Conservation (phyloP, 2,888 invertebrate species). For the Mylabris sibirica region DNA sequence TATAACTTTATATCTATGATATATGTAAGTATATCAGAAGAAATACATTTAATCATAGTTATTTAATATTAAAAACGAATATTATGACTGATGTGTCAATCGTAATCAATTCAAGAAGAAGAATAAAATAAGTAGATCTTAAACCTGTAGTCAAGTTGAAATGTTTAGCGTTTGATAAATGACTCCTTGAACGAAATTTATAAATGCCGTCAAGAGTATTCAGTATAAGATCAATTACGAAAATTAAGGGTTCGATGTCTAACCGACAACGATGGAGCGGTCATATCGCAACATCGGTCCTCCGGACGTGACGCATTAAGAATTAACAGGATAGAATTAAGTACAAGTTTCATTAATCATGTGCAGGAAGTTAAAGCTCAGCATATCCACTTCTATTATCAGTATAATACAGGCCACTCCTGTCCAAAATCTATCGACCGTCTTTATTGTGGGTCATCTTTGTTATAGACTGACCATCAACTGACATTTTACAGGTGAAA, state of each 20-base stretch:
- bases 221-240: constrained; percentile 52
- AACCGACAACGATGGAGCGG: constrained; percentile 34
- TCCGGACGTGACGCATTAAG: constrained; percentile 58
- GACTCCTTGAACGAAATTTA: constrained; percentile 48
- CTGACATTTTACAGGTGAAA: constrained; percentile 69
- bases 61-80: constrained; percentile 18
- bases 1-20: constrained; percentile 36
- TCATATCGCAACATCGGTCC: constrained; percentile 48
- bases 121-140: constrained; percentile 19
- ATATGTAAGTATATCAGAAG: constrained; percentile 24
- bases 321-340: constrained; percentile 59
- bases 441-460: constrained; percentile 43
- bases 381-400: constrained; percentile 52
- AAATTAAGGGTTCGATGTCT: constrained; percentile 46
- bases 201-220: constrained; percentile 53
- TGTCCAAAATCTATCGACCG: constrained; percentile 46
- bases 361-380: constrained; percentile 52
- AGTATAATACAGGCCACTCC: constrained; percentile 55
- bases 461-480: constrained; percentile 41
- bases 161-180: constrained; percentile 47
- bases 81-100: not conserved
- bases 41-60: constrained; percentile 20
- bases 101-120: not conserved
- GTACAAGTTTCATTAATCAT: constrained; percentile 59
- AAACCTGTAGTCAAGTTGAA: constrained; percentile 37